Evolutionary conservation across 2,113 vertebrate species (phyloP).

Genomic region (Nibea coibor): DNA sequence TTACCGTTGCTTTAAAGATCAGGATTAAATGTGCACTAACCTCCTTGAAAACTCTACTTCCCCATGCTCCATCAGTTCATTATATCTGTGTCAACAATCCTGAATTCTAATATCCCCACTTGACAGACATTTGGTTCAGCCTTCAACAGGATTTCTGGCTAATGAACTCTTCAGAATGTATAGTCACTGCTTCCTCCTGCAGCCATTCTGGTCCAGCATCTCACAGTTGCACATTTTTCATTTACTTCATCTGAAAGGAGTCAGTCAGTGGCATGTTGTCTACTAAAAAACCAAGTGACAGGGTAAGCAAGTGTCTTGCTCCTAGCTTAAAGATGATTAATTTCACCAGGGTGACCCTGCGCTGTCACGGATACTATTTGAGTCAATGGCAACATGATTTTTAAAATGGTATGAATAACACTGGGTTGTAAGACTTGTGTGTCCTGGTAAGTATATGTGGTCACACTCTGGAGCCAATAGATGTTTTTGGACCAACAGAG

Average conservation of each 20-base stretch:
- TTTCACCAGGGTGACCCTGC: neutral
- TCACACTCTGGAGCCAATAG: neutral
- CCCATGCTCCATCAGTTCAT: neutral
- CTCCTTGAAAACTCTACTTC: neutral
- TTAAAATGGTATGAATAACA: constrained; percentile 4
- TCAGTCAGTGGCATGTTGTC: neutral
- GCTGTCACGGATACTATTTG: neutral
- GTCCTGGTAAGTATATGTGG: neutral
- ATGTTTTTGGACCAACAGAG: constrained; percentile 69
- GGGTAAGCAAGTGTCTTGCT: neutral
- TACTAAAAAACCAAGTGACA: constrained; percentile 1
- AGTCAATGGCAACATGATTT: constrained; percentile 12
- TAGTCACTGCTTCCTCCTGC: neutral
- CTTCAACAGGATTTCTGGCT: neutral
- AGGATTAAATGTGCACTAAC: neutral
- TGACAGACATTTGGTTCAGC: neutral
- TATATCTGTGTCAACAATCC: neutral
- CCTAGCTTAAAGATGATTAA: neutral
- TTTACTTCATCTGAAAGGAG: constrained; percentile 14
- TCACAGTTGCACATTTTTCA: neutral
- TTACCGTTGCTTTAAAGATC: neutral
- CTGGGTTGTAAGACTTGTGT: neutral
- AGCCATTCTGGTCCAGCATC: neutral
- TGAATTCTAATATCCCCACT: neutral
- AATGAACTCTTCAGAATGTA: neutral